Base-by-base conservation (phyloP, 2,113 vertebrate species). In the Ancistrus triradiatus region DNA sequence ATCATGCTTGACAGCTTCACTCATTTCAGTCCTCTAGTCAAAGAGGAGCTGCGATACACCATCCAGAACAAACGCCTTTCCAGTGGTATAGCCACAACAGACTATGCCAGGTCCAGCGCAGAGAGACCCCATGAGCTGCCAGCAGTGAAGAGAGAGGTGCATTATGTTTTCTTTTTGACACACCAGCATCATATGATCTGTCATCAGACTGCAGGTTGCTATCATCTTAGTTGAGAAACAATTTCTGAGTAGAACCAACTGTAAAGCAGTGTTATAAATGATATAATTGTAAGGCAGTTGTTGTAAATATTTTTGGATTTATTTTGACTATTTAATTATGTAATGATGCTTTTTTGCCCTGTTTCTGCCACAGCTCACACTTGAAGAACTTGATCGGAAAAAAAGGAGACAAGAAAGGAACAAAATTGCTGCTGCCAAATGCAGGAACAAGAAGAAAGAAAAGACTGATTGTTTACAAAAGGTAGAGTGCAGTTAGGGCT, bases 371-470 rank as follows among this genome's bases (percentile, higher is more conserved):
- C 68, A 97, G 93, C 51, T 77, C 40, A 81, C 75, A 0, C 80
- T 80, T 1, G 90, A 91, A 61, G 95, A 99, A 71, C 75, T 83
- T 5, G 93, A 98, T 33, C 90, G 96, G 69, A 96, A 90, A 82
- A 96, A 90, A 63, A 83, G 95, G 68, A 80, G 96, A 74, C 80
- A 95, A 17, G 95, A 99, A 80, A 92, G 95, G 76, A 99, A 99
- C 76, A 99, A 99, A 76, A 87, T 98, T 0, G 96, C 95, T 15
- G 95, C 96, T 0, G 94, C 96, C 9, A 99, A 98, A 75, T 99
- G 96, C 64, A 81, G 95, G 64, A 98, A 96, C 79, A 99, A 97
- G 83, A 99, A 99, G 80, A 98, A 97, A 82, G 95, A 99, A 72
- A 98, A 92, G 85, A 98, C 96, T 0, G 96, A 99, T 59, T 82